These are phyloP conservation scores for Gallinago paraguaiae DNA, from an alignment of 2,113 vertebrate genomes.

Conservation along the genomic window DNA sequence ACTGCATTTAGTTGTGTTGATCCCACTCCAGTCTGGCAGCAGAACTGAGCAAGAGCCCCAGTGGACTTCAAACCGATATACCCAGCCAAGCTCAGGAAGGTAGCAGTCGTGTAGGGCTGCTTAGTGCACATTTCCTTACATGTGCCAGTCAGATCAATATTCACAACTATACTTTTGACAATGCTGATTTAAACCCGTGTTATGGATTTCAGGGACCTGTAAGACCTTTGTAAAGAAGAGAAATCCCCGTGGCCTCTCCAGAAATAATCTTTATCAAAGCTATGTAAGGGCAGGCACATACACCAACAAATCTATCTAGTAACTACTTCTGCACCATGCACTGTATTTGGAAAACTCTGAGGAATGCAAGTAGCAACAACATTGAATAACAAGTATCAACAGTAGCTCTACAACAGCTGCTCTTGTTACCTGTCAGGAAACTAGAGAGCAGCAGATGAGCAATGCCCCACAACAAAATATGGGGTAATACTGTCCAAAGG, in stretches of 20 bases:
- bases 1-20: not conserved
- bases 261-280: slow-evolving; percentile 35
- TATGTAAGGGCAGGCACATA: not conserved
- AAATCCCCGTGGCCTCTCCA: not conserved
- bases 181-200: not conserved
- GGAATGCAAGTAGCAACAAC: slow-evolving; percentile 3
- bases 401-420: slow-evolving; percentile 10
- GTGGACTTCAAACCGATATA: not conserved
- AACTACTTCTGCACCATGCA: rapidly evolving
- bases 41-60: not conserved
- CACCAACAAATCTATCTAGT: not conserved
- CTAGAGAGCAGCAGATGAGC: not conserved
- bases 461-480: not conserved
- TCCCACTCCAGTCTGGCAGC: not conserved
- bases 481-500: slow-evolving; percentile 13
- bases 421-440: slow-evolving; percentile 39
- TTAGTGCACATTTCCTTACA: not conserved
- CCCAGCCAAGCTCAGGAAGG: not conserved
- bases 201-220: not conserved
- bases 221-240: not conserved
- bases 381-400: slow-evolving; percentile 2
- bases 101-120: not conserved
- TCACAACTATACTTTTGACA: not conserved
- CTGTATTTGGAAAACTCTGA: not conserved
- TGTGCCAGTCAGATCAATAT: not conserved